Base-by-base conservation (phyloP, 2,888 invertebrate species). In the Agelastica alni region DNA sequence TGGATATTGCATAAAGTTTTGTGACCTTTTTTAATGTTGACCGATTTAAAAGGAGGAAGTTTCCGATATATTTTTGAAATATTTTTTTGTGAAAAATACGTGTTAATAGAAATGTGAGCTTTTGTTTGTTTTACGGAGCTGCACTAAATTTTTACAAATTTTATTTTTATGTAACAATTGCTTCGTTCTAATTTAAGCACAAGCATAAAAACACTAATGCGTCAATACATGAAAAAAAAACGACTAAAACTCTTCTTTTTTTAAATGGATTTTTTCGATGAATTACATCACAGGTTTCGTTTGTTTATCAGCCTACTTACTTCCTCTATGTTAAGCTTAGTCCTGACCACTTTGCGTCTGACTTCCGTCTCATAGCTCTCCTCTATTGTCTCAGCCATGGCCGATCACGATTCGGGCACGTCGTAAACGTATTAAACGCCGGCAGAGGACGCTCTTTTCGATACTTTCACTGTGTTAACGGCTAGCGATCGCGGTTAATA, bases 281-380 rank as follows among this genome's bases (percentile, higher is more conserved):
- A 6, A 13, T 31, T 51, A 62, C 51, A 37, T 48, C 44, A 26
- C 9, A 26, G 9, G 1, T 1, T 7, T 4, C 6, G 26, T 26
- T 7, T 4, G 9, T 26, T 26, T 26, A 26, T 17, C n/a, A 34
- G 22, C 16, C 39, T 47, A 75, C 83, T 83, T 83, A 86, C 86
- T 84, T 86, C 86, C 81, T 86, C 82, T 77, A 86, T 86, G 81
- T 84, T 85, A 79, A 84, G 81, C 79, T 81, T 85, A 74, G 82
- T 85, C 79, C 84, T 81, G 77, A 85, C 82, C 78, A 85, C 81
- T 79, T 85, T 86, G 75, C 85, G 82, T 76, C 84, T 83, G 79
- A 86, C 83, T 79, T 85, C 83, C 74, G 81, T 83, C 78, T 85
- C 85, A 80, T 84, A 85, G 67, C 81, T 79, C 77, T 86, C 86